Evolutionary conservation across 1,140 invertebrate species (phyloP).

Genomic region (Tetraneura akinire): DNA sequence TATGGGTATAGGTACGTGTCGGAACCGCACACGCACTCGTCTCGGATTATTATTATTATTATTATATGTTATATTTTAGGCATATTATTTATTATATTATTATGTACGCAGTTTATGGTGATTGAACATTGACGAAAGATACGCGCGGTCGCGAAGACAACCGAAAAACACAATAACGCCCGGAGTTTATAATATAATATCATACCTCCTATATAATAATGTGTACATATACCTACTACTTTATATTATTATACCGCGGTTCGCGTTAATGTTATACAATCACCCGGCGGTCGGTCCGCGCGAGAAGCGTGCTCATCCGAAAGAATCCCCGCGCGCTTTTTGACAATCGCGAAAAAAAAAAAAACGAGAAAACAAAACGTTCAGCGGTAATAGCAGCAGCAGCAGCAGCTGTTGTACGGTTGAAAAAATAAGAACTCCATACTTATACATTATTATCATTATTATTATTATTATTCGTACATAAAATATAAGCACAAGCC

Average conservation of each 20-base stretch:
- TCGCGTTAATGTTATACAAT: no score
- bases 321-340: conserved; percentile 33
- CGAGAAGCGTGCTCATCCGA: conserved; percentile 44
- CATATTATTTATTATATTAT: not conserved
- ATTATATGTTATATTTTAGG: no score
- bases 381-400: no score
- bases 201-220: no score
- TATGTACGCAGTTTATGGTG: conserved; percentile 23
- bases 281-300: not conserved
- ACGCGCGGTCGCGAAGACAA: not conserved
- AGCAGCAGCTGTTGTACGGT: not conserved
- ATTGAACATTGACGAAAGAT: conserved; percentile 38
- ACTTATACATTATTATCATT: not conserved
- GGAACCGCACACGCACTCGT: no score
- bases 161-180: not conserved
- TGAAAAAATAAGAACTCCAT: not conserved
- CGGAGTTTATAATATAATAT: no score
- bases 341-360: conserved; percentile 28
- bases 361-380: not conserved
- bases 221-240: no score
- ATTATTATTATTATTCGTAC: no score
- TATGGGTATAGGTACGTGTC: not conserved
- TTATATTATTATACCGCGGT: no score
- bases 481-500: not conserved
- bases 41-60: no score